phyloP scores from a whole-genome alignment of 2,888 invertebrate species.

The Myopa tessellatipennis region DNA sequence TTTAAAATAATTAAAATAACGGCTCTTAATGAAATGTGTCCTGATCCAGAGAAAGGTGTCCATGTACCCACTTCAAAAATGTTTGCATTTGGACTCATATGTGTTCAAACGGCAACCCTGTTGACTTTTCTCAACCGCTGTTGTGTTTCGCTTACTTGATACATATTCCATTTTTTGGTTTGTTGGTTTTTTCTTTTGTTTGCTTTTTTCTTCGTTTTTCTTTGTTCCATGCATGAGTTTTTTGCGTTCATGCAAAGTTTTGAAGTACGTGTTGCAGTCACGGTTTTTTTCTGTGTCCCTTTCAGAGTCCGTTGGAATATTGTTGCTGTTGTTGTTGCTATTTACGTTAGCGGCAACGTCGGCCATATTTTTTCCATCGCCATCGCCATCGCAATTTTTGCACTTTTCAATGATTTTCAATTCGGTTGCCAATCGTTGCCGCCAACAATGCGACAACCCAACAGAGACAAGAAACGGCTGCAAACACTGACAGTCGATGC shows the following conservation, averaged over 20 bases:
- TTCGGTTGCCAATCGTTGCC: conserved; percentile 16
- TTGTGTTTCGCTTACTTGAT: neutral
- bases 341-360: neutral
- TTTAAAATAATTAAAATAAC: too few relatives aligned
- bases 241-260: neutral
- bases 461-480: neutral
- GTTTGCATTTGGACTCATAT: too few relatives aligned
- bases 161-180: neutral
- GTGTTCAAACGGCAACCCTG: neutral
- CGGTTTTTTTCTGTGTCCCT: neutral
- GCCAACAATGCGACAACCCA: neutral
- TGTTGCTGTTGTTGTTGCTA: neutral
- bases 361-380: neutral
- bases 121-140: neutral
- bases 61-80: too few relatives aligned
- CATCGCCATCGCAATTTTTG: neutral
- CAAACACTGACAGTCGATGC: neutral
- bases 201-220: neutral
- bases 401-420: conserved; percentile 24
- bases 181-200: neutral
- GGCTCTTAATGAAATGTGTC: too few relatives aligned
- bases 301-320: neutral
- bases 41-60: too few relatives aligned
- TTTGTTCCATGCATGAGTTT: neutral
- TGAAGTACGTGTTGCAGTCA: conserved; percentile 16